A percentile compares a stretch with the other conserved stretches of the same genome.
phyloP scores from a whole-genome alignment of 2,113 vertebrate species.

The Petromus typicus region DNA sequence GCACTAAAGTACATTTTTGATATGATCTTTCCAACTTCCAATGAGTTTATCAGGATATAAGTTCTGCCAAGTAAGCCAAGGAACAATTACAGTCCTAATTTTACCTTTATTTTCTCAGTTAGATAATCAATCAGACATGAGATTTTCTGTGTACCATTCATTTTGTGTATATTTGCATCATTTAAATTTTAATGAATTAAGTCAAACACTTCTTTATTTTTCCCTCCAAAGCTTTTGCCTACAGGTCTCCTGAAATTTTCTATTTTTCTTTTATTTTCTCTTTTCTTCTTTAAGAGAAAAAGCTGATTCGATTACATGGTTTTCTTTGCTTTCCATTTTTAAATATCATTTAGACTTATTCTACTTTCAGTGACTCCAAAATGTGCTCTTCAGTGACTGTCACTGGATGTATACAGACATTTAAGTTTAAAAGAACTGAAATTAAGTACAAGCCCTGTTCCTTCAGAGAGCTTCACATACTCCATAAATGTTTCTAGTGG shows the following conservation, averaged over 20 bases:
- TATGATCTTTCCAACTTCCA: neutral
- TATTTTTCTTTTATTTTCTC: neutral
- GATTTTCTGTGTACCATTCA: neutral
- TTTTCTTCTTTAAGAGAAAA: neutral
- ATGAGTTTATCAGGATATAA: neutral
- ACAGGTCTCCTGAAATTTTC: neutral
- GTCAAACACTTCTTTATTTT: neutral
- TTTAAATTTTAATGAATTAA: constrained; percentile 26
- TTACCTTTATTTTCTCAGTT: neutral
- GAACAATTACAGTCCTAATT: neutral
- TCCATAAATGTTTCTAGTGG: neutral
- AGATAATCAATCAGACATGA: neutral
- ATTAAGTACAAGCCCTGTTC: neutral
- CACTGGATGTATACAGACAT: neutral
- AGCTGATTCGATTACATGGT: neutral
- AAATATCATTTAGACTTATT: neutral
- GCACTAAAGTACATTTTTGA: neutral
- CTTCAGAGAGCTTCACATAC: neutral
- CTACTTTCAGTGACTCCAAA: neutral
- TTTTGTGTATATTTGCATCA: neutral
- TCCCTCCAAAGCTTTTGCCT: neutral
- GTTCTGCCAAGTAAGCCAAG: neutral
- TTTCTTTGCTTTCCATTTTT: neutral
- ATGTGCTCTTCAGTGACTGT: neutral
- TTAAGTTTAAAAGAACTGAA: neutral